phyloP scores from a whole-genome alignment of 2,797 vertebrate genomes.

The Nyctalus aviator region DNA sequence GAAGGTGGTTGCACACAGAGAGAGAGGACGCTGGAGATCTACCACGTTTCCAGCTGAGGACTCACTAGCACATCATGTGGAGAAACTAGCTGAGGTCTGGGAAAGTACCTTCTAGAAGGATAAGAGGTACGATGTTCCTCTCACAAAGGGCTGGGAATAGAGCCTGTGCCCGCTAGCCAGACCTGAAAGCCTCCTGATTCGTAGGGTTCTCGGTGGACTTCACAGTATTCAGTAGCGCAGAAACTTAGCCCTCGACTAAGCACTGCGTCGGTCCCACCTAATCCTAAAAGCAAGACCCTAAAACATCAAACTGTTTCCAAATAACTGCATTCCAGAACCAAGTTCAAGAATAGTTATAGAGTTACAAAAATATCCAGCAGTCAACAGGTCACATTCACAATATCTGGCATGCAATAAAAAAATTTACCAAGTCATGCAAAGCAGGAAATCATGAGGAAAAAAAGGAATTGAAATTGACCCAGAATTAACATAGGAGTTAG shows the following conservation, averaged over 20 bases:
- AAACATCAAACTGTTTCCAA: too few relatives aligned
- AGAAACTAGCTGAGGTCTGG: background rate
- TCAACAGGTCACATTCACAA: background rate
- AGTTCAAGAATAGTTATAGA: too few relatives aligned
- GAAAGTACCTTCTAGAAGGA: background rate
- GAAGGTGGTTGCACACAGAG: background rate
- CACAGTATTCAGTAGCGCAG: background rate
- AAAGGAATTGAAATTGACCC: background rate
- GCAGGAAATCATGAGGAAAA: background rate
- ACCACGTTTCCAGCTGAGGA: background rate
- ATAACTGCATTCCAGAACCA: too few relatives aligned
- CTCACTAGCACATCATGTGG: background rate
- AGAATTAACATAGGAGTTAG: slow-evolving; percentile 2
- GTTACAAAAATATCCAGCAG: too few relatives aligned
- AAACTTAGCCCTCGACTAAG: background rate
- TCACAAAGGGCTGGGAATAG: background rate
- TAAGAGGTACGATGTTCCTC: background rate
- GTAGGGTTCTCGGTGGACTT: background rate
- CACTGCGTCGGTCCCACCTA: background rate
- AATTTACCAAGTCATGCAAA: background rate
- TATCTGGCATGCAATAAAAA: background rate
- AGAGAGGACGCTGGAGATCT: background rate
- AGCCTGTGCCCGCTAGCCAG: background rate
- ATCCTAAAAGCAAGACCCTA: slow-evolving; percentile 11
- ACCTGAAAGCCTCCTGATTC: background rate